Base-by-base conservation (phyloP, 2,888 invertebrate genomes). In the Anodontia alba region DNA sequence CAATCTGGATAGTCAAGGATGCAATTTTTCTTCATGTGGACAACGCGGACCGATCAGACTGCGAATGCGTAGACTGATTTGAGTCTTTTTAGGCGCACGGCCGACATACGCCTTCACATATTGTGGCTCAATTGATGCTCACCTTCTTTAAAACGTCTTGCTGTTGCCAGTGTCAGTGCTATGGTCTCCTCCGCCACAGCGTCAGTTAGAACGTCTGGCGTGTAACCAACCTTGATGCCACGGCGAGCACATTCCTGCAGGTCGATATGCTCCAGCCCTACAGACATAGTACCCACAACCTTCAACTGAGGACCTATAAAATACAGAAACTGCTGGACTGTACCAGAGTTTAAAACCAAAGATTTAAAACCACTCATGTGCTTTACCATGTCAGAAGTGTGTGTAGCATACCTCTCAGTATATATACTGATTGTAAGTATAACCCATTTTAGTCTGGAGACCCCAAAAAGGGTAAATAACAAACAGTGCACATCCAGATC, bases 141-240 rank as follows among this genome's bases (percentile, higher is more conserved):
- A 94, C 98, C 97, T 95, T 98, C 98, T 31, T 97, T 95, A 0
- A 99, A 95, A 68, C 98, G 96, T 72, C 99, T 96, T 0, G 97
- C 96, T 0, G 98, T 97, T 0, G 98, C 96, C 68, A 99, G 94
- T 0, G 98, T 95, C 1, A 99, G 95, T 0, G 97, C 97, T 29
- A 99, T 95, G 0, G 98, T 97, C 15, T 98, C 95, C 95, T 99
- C 99, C 0, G 99, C 98, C 0, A 98, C 98, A 1, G 98, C 97
- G 33, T 91, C 92, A 8, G 94, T 94, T 23, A 98, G 95, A 0
- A 98, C 97, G 90, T 97, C 96, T 0, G 98, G 98, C 0, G 98
- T 98, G 91, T 97, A 97, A 0, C 98, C 98, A 66, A 99, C 96
- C 90, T 95, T 96, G 78, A 99, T 96, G 0, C 96, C 96, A 84